Percentiles rank a stretch among this genome's conserved stretches.
Conservation (phyloP, 2,888 invertebrate genomes). For the Acrocera orbiculus region DNA sequence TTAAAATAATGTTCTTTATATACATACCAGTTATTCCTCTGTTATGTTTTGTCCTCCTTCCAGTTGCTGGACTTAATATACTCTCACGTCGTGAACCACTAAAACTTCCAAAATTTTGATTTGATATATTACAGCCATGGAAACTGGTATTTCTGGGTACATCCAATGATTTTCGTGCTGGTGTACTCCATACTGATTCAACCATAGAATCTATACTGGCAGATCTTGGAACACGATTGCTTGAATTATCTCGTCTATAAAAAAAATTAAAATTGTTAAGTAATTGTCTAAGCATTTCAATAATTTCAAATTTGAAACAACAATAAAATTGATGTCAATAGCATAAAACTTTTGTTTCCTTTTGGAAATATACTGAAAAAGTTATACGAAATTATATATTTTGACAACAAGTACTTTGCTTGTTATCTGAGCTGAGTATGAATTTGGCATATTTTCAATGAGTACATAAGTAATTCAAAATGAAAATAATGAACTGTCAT, state of each 20-base stretch:
- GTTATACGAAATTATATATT: too few relatives aligned
- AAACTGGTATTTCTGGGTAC: slow-evolving; percentile 19
- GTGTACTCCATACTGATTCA: slow-evolving; percentile 47
- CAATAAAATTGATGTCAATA: too few relatives aligned
- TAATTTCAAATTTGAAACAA: too few relatives aligned
- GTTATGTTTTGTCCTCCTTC: slow-evolving; percentile 56
- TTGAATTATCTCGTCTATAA: slow-evolving; percentile 33
- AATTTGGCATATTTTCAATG: too few relatives aligned
- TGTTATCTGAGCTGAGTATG: too few relatives aligned
- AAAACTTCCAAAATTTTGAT: slow-evolving; percentile 23
- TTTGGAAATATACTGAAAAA: too few relatives aligned
- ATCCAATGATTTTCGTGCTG: slow-evolving; percentile 28
- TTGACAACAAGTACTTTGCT: too few relatives aligned
- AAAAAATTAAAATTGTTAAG: too few relatives aligned
- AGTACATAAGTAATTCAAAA: too few relatives aligned
- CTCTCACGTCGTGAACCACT: slow-evolving; percentile 34
- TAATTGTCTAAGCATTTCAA: too few relatives aligned
- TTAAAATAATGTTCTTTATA: not conserved
- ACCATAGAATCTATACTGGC: slow-evolving; percentile 66
- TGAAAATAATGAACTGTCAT: too few relatives aligned
- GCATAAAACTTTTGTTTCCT: too few relatives aligned
- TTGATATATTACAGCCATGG: slow-evolving; percentile 30
- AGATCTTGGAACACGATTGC: slow-evolving; percentile 46
- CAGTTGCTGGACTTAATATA: slow-evolving; percentile 56
- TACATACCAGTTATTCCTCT: slow-evolving; percentile 54